phyloP scores from a whole-genome alignment of 92 coral and sea anemone species.

The Porites evermanni region DNA sequence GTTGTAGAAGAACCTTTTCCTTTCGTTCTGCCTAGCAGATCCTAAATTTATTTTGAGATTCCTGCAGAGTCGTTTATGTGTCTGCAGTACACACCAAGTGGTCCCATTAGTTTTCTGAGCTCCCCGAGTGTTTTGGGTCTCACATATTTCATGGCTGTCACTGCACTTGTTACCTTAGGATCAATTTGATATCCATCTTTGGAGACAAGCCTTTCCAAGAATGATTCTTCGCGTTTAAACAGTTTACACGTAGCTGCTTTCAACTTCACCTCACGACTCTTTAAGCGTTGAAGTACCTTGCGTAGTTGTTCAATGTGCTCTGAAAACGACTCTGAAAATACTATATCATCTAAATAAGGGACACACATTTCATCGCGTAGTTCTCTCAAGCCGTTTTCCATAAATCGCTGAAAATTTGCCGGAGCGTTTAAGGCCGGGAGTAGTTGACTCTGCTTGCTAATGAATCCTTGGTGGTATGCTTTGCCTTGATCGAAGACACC shows the following conservation, averaged over 20 bases:
- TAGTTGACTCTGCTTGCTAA: conserved; percentile 46
- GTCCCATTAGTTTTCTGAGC: conserved; percentile 44
- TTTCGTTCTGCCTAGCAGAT: conserved; percentile 20
- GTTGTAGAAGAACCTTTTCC: background rate
- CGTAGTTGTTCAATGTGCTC: conserved; percentile 63
- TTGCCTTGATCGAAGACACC: conserved; percentile 51
- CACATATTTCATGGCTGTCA: background rate
- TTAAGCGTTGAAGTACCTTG: conserved; percentile 51
- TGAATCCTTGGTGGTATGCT: conserved; percentile 59
- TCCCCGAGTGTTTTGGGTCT: conserved; percentile 36
- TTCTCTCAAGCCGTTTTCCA: conserved; percentile 49
- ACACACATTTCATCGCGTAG: conserved; percentile 29
- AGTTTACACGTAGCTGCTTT: conserved; percentile 51
- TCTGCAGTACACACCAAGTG: conserved; percentile 38
- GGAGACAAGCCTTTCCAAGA: conserved; percentile 41
- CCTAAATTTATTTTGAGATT: conserved; percentile 46
- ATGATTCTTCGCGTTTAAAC: conserved; percentile 1
- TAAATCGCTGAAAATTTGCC: conserved; percentile 53
- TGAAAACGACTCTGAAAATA: background rate
- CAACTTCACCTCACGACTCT: conserved; percentile 49
- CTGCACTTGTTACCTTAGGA: conserved; percentile 35
- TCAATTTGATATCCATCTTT: conserved; percentile 47
- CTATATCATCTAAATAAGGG: no score
- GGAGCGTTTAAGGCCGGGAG: conserved; percentile 60
- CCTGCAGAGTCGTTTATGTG: conserved; percentile 29